Base-by-base conservation (phyloP, 1,140 invertebrate genomes). In the Heliconius congener region DNA sequence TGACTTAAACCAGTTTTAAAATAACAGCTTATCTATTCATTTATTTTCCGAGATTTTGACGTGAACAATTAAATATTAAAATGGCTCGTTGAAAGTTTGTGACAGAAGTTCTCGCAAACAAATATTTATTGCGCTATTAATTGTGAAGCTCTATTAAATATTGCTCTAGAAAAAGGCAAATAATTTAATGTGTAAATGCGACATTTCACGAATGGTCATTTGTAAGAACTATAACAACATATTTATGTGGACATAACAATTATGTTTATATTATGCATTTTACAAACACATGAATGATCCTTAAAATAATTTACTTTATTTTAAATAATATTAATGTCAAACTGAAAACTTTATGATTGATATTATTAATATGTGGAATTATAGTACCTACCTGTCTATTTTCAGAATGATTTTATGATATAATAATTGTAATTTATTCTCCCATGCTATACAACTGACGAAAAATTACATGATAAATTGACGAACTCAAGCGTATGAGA, bases 141-240 rank as follows among this genome's bases (percentile, higher is more conserved):
- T 75, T 75, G 34, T 39, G 18, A 42, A 57, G 37, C 52, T 18
- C 74, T 39, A 60, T 75, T 75, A 75, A 75, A 75, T 23, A 42
- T 23, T 39, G 34, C 74, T 16, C 37, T 23, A 57, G 74, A 19
- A 34, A 75, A 66, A 60, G 55, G 74, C 4, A 66, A 57, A 30
- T 37, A 75, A 73, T 73, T 75, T 75, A 30, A 75, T 75, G 57
- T 75, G 57, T 75, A 60, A 75, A 57, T 75, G 74, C 55, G 74
- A 75, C 74, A 75, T 75, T 75, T 75, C 74, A 75, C 74, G 74
- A 75, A 75, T 57, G 74, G 9, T 27, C 27, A 3, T 66, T 66
- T 66, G 60, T 66, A 66, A 60, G 16, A 60, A 66, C 23, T 66
- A 27, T 66, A 66, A 66, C 23, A 66, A 27, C 57, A 23, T 27